Conservation (phyloP, 2,113 vertebrate genomes). For the Sebastes fasciatus region DNA sequence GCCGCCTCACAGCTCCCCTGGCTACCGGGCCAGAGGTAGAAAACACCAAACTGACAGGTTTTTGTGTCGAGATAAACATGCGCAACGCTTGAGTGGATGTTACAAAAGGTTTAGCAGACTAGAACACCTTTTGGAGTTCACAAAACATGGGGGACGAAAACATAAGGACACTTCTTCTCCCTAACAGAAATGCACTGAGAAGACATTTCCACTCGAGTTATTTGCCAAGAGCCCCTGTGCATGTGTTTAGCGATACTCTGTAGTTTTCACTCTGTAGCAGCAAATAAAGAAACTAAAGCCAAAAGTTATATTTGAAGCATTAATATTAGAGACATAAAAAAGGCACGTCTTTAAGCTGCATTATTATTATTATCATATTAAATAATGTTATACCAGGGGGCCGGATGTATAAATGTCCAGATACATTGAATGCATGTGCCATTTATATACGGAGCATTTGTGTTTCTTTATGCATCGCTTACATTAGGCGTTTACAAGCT, state of each 20-base stretch:
- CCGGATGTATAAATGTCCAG: not conserved
- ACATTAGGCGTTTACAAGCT: not conserved
- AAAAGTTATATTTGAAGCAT: not conserved
- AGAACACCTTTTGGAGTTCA: constrained; percentile 77
- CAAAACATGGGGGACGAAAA: constrained; percentile 65
- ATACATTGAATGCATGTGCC: not conserved
- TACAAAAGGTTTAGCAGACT: constrained; percentile 78
- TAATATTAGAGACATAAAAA: not conserved
- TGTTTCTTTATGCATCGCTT: constrained; percentile 5
- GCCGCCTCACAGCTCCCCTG: constrained; percentile 75
- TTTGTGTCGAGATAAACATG: constrained; percentile 80
- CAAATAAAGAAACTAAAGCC: constrained; percentile 16
- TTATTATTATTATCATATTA: constrained; percentile 1
- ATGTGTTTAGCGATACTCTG: not conserved
- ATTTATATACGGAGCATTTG: not conserved
- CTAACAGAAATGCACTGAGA: constrained; percentile 36
- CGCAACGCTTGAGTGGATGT: constrained; percentile 68
- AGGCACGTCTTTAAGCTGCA: not conserved
- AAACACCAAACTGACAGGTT: constrained; percentile 74
- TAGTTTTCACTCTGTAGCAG: not conserved
- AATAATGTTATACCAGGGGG: not conserved
- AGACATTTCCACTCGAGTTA: constrained; percentile 56
- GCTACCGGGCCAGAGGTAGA: constrained; percentile 66
- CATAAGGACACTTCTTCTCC: constrained; percentile 46
- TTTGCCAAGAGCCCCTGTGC: constrained; percentile 28